A percentile compares a stretch with the other conserved stretches of the same genome.
Conservation (phyloP, 2,888 invertebrate genomes). For the Augochlorella aurata region DNA sequence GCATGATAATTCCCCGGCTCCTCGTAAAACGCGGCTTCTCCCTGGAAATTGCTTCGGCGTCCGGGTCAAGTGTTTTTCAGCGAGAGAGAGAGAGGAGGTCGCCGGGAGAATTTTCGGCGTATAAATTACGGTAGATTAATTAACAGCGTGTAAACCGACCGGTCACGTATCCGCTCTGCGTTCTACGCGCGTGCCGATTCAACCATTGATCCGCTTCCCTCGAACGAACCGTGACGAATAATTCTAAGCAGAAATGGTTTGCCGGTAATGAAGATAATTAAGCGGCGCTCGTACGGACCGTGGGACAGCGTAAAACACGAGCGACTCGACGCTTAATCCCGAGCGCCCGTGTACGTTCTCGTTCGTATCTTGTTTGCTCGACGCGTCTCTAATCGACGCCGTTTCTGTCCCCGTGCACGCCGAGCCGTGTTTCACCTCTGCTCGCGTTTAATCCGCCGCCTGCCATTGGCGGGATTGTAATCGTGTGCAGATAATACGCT, state of each 20-base stretch:
- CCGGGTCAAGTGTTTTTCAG: constrained; percentile 3
- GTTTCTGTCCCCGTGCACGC: background rate
- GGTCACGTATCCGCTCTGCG: constrained; percentile 54
- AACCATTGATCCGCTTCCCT: constrained; percentile 47
- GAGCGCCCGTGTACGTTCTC: background rate
- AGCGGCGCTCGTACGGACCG: constrained; percentile 16
- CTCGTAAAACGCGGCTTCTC: background rate
- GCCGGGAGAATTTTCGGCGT: constrained; percentile 9
- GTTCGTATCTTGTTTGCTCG: constrained; percentile 11
- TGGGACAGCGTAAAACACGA: constrained; percentile 25
- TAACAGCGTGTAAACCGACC: constrained; percentile 53
- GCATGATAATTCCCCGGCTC: background rate
- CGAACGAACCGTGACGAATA: constrained; percentile 47
- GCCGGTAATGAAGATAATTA: constrained; percentile 56
- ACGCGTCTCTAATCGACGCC: background rate
- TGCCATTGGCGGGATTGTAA: background rate
- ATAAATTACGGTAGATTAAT: constrained; percentile 57
- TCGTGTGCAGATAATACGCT: background rate
- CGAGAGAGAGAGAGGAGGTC: too few relatives aligned
- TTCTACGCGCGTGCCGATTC: constrained; percentile 17
- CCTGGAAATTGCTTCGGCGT: background rate
- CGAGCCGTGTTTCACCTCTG: background rate
- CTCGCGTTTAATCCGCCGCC: background rate
- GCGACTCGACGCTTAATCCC: constrained; percentile 24
- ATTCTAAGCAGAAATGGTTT: constrained; percentile 44